Percentiles rank a stretch among this genome's conserved stretches.
Conservation (phyloP, 2,113 vertebrate genomes). For the Leptobrachium ailaonicum region DNA sequence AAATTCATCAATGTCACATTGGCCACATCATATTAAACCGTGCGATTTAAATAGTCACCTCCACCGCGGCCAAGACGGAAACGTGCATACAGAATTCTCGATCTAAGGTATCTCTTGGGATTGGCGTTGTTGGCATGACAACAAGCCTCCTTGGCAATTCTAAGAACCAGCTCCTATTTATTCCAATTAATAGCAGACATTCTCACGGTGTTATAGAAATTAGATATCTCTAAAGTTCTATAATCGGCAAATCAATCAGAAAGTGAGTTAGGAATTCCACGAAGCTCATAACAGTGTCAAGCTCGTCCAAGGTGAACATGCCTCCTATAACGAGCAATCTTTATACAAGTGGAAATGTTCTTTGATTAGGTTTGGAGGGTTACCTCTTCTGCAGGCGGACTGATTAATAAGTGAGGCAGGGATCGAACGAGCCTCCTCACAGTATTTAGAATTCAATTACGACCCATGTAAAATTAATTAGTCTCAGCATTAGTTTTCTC, state of each 20-base stretch:
- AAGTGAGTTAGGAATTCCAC: background rate
- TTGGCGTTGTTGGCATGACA: conserved; percentile 38
- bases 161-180: background rate
- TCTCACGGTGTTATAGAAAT: background rate
- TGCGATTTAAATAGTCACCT: conserved; percentile 30
- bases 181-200: background rate
- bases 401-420: too few species aligned
- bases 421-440: too few species aligned
- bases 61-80: background rate
- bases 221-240: too few species aligned
- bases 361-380: too few species aligned
- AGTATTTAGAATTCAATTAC: too few species aligned
- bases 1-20: conserved; percentile 25
- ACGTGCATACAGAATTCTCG: conserved; percentile 25
- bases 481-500: too few species aligned
- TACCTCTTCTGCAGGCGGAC: too few species aligned
- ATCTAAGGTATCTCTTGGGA: conserved; percentile 1
- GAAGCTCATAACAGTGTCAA: background rate
- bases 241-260: background rate
- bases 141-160: conserved; percentile 14
- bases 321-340: too few species aligned
- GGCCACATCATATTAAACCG: conserved; percentile 20
- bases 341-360: too few species aligned
- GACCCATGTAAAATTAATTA: too few species aligned
- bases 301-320: background rate